These are phyloP conservation scores for Furcifer pardalis DNA, from an alignment of 2,797 vertebrate genomes.

Conservation along the genomic window DNA sequence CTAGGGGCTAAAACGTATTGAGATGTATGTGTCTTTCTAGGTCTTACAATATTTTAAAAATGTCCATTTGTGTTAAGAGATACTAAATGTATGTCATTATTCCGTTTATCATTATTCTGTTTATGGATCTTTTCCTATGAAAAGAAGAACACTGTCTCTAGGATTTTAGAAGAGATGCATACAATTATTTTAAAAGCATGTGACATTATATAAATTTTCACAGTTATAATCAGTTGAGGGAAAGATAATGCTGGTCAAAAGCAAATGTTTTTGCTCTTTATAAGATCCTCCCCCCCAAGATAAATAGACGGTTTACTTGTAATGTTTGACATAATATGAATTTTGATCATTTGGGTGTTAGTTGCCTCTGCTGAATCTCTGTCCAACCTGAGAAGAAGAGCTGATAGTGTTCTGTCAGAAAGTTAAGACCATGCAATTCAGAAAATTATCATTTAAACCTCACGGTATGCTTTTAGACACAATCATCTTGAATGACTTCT, in stretches of 20 bases:
- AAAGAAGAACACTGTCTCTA: background rate
- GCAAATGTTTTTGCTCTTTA: background rate
- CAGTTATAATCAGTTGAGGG: background rate
- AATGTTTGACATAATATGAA: constrained; percentile 12
- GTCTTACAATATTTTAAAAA: too few relatives aligned
- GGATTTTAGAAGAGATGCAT: background rate
- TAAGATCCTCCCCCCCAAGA: background rate
- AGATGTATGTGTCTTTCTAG: too few relatives aligned
- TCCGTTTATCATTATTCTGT: too few relatives aligned
- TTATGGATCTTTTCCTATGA: background rate
- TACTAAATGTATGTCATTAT: too few relatives aligned
- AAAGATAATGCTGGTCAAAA: background rate
- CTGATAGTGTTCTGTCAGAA: constrained; percentile 10
- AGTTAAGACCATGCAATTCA: constrained; percentile 6
- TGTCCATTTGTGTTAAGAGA: too few relatives aligned
- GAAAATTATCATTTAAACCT: background rate
- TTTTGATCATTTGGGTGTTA: constrained; percentile 4
- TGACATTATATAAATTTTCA: background rate
- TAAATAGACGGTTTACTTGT: background rate
- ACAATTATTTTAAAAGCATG: background rate
- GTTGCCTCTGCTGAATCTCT: too few relatives aligned
- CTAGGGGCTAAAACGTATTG: too few relatives aligned
- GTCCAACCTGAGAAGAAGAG: too few relatives aligned
- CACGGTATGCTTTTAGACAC: constrained; percentile 5
- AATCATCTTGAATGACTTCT: constrained; percentile 7